Evolutionary conservation across 1,140 invertebrate genomes (phyloP), one percentile per base, ranked within the genome.

Genomic region (Scaptomyza pallida): DNA sequence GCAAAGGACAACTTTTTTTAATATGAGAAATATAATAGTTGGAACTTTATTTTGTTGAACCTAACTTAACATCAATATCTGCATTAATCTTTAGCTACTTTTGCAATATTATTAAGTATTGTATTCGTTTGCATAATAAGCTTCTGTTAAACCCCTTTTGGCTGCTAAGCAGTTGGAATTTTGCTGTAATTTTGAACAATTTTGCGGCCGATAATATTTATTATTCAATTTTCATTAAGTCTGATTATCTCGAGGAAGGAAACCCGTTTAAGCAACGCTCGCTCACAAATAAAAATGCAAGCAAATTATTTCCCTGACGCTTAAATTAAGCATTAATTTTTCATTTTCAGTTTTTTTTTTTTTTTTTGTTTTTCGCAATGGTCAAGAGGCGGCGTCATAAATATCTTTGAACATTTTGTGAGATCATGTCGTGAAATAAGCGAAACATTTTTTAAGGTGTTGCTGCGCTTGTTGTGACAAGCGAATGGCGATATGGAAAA

Each of bases 161-260:
- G 61, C 47, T 54, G 17, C 15, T 35, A 44, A 43, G 10, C 40
- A 37, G 30, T 63, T 61, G 65, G 57, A 50, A 70, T 56, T n/a
- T 26, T 26, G 23, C 63, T 41, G 73, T 75, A 81, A 80, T 81
- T 86, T 86, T 71, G 69, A 64, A 65, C 65, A 74, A 78, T 69
- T 75, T 81, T 73, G 68, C 52, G 63, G 54, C 57, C 61, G 82
- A 86, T 88, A 81, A 80, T 86, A 88, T 86, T 88, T 86, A 86
- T 86, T 86, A 86, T 86, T 86, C 82, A 86, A 81, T 86, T 86
- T 88, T 81, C 74, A 81, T 86, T 88, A 86, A 81, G 81, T 86
- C 81, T 86, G 81, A 86, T 86, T 86, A 86, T 45, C 35, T 21
- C 5, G 19, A 5, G 44, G 51, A 21, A 37, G 3, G 33, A 67